phyloP scores from a whole-genome alignment of 2,797 vertebrate genomes.

The Accipiter badius region DNA sequence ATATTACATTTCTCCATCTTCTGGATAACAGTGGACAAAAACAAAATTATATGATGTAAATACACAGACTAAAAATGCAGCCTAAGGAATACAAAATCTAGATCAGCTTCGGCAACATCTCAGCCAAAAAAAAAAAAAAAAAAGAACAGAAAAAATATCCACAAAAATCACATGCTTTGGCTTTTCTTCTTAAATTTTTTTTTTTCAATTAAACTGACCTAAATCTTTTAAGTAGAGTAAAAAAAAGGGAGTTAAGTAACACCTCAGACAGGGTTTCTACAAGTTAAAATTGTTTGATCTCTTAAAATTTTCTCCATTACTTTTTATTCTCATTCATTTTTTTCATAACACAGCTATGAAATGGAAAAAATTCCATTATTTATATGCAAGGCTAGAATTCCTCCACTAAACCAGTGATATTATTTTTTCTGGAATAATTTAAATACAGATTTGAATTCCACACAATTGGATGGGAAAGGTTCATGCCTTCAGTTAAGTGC shows the following conservation, averaged over 20 bases:
- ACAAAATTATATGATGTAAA: neutral
- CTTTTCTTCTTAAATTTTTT: neutral
- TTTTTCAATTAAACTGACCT: neutral
- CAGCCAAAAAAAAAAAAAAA: neutral
- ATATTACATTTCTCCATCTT: neutral
- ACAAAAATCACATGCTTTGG: neutral
- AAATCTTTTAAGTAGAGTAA: neutral
- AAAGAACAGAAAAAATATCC: neutral
- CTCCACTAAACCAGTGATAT: neutral
- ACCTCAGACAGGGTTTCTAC: neutral
- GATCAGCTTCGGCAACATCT: neutral
- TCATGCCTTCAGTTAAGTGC: neutral
- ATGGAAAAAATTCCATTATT: neutral
- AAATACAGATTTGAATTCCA: neutral
- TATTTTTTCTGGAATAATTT: neutral
- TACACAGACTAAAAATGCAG: neutral
- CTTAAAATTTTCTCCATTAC: neutral
- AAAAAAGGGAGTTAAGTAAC: neutral
- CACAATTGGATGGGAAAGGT: neutral
- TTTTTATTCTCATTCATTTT: neutral
- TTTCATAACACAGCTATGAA: neutral
- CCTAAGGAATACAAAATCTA: neutral
- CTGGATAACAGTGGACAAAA: neutral
- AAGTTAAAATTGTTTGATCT: neutral
- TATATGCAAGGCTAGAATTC: neutral